Base-by-base conservation (phyloP, 2,888 invertebrate species). In the Odontomyia ornata region DNA sequence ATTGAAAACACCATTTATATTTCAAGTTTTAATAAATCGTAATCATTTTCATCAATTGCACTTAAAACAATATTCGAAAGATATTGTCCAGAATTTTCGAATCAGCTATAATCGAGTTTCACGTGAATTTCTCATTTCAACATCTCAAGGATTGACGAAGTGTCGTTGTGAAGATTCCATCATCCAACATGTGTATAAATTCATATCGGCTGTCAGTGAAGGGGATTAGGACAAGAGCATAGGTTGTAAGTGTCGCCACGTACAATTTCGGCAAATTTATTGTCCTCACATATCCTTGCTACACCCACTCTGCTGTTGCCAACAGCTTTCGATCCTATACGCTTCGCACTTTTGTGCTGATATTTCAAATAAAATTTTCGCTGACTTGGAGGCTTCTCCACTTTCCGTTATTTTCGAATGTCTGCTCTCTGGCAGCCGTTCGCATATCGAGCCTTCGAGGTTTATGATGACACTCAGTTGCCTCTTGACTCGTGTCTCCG, bases 341-440 rank as follows among this genome's bases (percentile, higher is more conserved):
- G 46, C 30, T 56, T 77, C 77, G 71, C 78, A 80, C 80, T 80
- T 81, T 79, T 81, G 36, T 36, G 81, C 81, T 81, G 81, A 81
- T 81, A 81, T 80, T 80, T 81, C 80, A 81, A 81, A 81, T 81
- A 81, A 81, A 81, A 77, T 79, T 81, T 81, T 81, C 80, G 81
- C 81, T 81, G 81, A 81, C 81, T 78, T 78, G 77, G 77, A 73
- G 56, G 18, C 65, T 36, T 36, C 64, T 60, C 60, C 46, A 72
- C 57, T 57, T 72, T 11, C 57, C 72, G 72, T 30, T 73, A 73
- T 60, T 73, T 73, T 57, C 57, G 57, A 18, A 47, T 60, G 57
- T 57, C 60, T 73, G 60, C 60, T 73, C 21, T n/a, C 23, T 73
- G 60, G 57, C 57, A 57, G 23, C 13, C 30, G 52, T 72, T 23